Conservation (phyloP, 2,113 vertebrate genomes). For the Dicerorhinus sumatrensis region DNA sequence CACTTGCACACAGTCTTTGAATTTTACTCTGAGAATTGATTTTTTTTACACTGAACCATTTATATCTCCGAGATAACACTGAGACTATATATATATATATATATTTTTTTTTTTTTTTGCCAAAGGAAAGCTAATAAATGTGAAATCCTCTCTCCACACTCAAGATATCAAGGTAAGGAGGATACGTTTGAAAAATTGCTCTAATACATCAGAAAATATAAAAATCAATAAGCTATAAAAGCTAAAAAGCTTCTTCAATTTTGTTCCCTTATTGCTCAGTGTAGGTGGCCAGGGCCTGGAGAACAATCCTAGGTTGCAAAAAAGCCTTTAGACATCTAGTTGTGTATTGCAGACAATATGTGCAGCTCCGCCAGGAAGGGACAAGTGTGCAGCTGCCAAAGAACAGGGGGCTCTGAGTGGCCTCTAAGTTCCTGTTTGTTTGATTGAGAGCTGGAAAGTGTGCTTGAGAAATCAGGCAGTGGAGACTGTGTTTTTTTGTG, state of each 20-base stretch:
- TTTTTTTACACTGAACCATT: conserved; percentile 81
- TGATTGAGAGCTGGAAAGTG: conserved; percentile 74
- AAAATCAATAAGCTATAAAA: conserved; percentile 91
- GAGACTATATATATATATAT: conserved; percentile 23
- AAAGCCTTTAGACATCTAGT: conserved; percentile 81
- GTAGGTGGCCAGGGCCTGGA: conserved; percentile 81
- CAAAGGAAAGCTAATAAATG: conserved; percentile 87
- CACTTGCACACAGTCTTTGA: conserved; percentile 79
- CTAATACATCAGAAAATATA: conserved; percentile 89
- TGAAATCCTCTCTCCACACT: conserved; percentile 87
- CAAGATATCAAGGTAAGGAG: conserved; percentile 87
- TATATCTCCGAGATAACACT: conserved; percentile 83
- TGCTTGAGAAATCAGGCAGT: conserved; percentile 74
- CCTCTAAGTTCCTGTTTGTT: conserved; percentile 73
- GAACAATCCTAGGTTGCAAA: conserved; percentile 85
- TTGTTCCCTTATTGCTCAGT: conserved; percentile 84
- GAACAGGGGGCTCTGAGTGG: conserved; percentile 50
- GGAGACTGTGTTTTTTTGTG: conserved; percentile 25
- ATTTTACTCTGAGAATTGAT: conserved; percentile 84
- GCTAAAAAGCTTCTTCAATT: conserved; percentile 88
- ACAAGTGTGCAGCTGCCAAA: conserved; percentile 72
- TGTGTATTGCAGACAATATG: conserved; percentile 76
- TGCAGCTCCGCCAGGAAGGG: conserved; percentile 48
- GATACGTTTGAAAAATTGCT: conserved; percentile 89
- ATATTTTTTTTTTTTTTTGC: conserved; percentile 64